These are phyloP conservation scores for Arbacia lixula DNA, from an alignment of 53 echinoderm and acorn worm species.

Conservation along the genomic window DNA sequence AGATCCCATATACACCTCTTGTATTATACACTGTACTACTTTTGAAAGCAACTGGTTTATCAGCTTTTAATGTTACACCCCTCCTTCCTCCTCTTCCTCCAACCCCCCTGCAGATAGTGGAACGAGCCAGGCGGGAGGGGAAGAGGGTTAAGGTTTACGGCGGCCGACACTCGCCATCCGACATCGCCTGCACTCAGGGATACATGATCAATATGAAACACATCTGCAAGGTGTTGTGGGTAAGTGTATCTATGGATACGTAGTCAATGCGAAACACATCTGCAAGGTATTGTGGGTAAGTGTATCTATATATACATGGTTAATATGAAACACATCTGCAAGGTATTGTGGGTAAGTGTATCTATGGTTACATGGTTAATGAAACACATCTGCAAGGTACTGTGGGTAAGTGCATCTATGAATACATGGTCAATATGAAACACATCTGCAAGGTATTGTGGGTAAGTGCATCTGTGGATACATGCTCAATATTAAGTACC, in stretches of 20 bases:
- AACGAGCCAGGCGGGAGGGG: constrained; percentile 51
- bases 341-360: constrained; percentile 64
- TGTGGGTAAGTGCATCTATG: constrained; percentile 55
- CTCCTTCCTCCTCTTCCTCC: too few relatives aligned
- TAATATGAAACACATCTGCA: constrained; percentile 64
- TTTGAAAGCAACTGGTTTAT: too few relatives aligned
- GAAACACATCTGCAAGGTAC: constrained; percentile 61
- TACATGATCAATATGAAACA: constrained; percentile 79
- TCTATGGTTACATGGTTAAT: constrained; percentile 69
- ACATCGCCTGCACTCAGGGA: constrained; percentile 78
- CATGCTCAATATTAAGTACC: constrained; percentile 73
- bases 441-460: constrained; percentile 61
- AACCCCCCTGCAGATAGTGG: constrained; percentile 7
- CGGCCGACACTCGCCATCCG: constrained; percentile 75
- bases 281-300: constrained; percentile 68
- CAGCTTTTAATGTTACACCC: too few relatives aligned
- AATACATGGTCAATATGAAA: constrained; percentile 77
- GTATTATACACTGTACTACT: too few relatives aligned
- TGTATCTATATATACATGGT: constrained; percentile 60
- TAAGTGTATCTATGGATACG: constrained; percentile 53
- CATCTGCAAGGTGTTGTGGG: constrained; percentile 64
- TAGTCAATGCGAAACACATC: constrained; percentile 74
- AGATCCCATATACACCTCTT: too few relatives aligned
- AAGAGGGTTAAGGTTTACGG: constrained; percentile 75
- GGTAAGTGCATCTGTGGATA: constrained; percentile 58